Evolutionary conservation across 1,140 invertebrate species (phyloP).

Genomic region (Drosophila pandora): DNA sequence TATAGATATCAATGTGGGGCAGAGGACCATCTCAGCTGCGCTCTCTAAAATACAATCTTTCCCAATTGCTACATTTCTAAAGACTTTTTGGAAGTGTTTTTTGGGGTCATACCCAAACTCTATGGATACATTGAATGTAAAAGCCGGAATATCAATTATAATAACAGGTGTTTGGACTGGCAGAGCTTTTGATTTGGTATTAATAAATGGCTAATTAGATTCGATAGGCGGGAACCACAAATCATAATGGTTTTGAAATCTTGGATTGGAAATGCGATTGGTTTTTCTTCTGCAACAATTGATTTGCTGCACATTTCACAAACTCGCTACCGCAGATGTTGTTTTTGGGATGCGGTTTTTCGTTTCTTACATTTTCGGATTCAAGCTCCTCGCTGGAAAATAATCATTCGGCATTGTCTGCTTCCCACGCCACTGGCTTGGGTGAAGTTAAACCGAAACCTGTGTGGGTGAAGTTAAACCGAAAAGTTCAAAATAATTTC

Average conservation of each 20-base stretch:
- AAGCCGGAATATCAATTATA: slow-evolving; percentile 24
- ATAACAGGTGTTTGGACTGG: slow-evolving; percentile 59
- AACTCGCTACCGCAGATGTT: slow-evolving; percentile 47
- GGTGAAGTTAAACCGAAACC: slow-evolving; percentile 48
- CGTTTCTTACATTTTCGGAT: background rate
- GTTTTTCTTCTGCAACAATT: slow-evolving; percentile 16
- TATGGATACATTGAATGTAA: slow-evolving; percentile 1
- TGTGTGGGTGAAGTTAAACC: slow-evolving; percentile 54
- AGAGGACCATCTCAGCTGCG: too few relatives aligned
- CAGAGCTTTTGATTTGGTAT: slow-evolving; percentile 58
- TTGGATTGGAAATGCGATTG: slow-evolving; percentile 25
- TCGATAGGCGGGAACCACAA: slow-evolving; percentile 39
- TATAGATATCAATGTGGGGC: too few relatives aligned
- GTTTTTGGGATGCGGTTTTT: slow-evolving; percentile 25
- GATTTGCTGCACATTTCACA: slow-evolving; percentile 35
- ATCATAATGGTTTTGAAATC: slow-evolving; percentile 57
- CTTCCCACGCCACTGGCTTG: slow-evolving; percentile 66
- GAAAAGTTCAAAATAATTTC: slow-evolving; percentile 78
- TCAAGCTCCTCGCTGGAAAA: slow-evolving; percentile 3
- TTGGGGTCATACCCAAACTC: slow-evolving; percentile 2
- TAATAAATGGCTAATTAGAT: slow-evolving; percentile 67
- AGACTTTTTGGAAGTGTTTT: background rate
- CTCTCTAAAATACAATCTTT: background rate
- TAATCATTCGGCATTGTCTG: slow-evolving; percentile 38
- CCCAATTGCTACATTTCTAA: slow-evolving; percentile 10